Percentiles rank a stretch among this genome's conserved stretches.
Conservation (phyloP, 2,113 vertebrate genomes). For the Mormoops blainvillei region DNA sequence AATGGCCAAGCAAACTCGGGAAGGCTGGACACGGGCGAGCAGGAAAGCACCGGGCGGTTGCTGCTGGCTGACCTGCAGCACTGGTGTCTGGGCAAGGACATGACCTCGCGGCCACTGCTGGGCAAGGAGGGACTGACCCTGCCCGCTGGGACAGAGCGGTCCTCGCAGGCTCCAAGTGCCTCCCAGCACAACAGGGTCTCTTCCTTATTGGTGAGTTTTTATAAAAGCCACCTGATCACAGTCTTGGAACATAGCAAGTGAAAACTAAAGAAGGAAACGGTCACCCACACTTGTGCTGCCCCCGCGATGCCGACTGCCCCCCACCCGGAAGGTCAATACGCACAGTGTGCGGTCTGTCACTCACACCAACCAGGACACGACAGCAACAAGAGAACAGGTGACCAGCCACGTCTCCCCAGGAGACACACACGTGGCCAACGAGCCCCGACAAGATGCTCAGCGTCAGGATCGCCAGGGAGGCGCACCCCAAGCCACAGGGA, state of each 20-base stretch:
- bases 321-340: no score
- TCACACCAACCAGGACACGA: not conserved
- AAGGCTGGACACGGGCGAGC: not conserved
- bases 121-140: not conserved
- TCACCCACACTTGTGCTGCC: accelerated
- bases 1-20: not conserved
- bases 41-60: not conserved
- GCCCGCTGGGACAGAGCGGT: not conserved
- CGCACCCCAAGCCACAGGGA: no score
- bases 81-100: not conserved
- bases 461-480: not conserved
- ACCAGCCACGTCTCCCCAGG: not conserved
- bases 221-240: not conserved
- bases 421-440: not conserved
- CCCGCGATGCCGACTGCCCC: no score
- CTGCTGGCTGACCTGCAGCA: not conserved
- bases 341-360: accelerated
- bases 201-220: not conserved
- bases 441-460: not conserved
- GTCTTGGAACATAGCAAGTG: not conserved
- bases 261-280: not conserved
- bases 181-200: not conserved
- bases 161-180: not conserved
- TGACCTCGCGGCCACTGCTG: not conserved
- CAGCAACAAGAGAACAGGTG: no score